phyloP scores from a whole-genome alignment of 2,113 vertebrate genomes.

The Rhinolophus sinicus region DNA sequence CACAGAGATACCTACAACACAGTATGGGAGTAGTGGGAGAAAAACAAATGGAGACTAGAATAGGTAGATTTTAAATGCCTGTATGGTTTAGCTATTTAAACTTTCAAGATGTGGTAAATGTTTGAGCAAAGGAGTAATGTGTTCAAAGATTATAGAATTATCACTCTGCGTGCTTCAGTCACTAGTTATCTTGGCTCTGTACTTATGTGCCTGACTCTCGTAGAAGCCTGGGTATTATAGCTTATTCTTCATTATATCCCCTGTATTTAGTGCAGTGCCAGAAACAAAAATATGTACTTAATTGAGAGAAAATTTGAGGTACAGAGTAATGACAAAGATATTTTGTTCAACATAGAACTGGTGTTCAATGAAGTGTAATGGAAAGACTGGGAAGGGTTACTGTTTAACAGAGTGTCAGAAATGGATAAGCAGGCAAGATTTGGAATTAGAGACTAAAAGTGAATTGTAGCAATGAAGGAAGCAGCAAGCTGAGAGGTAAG shows the following conservation, averaged over 20 bases:
- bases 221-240: background rate
- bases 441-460: background rate
- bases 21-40: background rate
- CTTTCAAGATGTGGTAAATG: background rate
- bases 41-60: background rate
- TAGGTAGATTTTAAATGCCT: background rate
- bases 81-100: background rate
- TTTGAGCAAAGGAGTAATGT: background rate
- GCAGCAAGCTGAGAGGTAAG: background rate
- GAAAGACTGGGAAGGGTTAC: background rate
- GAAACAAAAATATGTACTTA: background rate
- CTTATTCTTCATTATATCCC: background rate
- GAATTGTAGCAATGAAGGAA: background rate
- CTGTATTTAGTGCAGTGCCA: background rate
- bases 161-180: background rate
- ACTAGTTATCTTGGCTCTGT: background rate
- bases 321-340: background rate
- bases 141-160: background rate
- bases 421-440: background rate
- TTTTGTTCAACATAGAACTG: background rate
- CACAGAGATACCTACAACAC: background rate
- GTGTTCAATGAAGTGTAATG: background rate
- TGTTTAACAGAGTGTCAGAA: background rate
- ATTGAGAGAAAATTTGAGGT: slow-evolving; percentile 11
- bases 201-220: background rate